Evolutionary conservation across 2,888 invertebrate species (phyloP).

Genomic region (Drosophila fulvimacula): DNA sequence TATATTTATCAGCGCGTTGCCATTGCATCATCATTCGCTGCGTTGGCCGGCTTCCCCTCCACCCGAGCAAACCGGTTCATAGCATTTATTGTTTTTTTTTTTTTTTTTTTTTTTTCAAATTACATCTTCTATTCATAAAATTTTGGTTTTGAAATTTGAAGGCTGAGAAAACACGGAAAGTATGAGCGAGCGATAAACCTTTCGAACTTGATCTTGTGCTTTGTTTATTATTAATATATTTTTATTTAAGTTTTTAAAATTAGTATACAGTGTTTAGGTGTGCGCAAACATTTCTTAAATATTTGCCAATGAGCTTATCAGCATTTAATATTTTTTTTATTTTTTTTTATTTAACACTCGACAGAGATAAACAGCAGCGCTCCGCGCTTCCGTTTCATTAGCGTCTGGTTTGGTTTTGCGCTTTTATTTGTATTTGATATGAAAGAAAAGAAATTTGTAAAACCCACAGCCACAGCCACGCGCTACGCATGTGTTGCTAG

Average conservation of each 20-base stretch:
- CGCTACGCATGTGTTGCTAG: slow-evolving; percentile 33
- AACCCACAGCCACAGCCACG: slow-evolving; percentile 18
- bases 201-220: neutral
- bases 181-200: neutral
- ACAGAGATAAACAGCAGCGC: slow-evolving; percentile 8
- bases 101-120: slow-evolving; percentile 10
- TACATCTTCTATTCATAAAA: slow-evolving; percentile 9
- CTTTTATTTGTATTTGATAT: neutral
- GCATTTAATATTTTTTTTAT: slow-evolving; percentile 10
- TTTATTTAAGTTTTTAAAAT: neutral
- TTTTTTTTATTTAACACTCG: slow-evolving; percentile 11
- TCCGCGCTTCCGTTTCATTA: slow-evolving; percentile 7
- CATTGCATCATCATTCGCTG: slow-evolving; percentile 67
- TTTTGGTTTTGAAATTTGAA: slow-evolving; percentile 2
- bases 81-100: slow-evolving; percentile 6
- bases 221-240: no score
- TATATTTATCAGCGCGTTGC: slow-evolving; percentile 68
- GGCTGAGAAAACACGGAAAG: slow-evolving; percentile 5
- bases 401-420: neutral
- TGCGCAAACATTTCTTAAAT: neutral
- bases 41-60: slow-evolving; percentile 46
- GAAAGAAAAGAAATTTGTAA: neutral
- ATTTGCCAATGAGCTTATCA: slow-evolving; percentile 24
- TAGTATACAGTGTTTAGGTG: neutral
- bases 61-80: slow-evolving; percentile 46